A percentile compares a stretch with the other conserved stretches of the same genome.
Evolutionary conservation across 2,113 vertebrate species (phyloP).

Genomic region (Nyctibius bracteatus): DNA sequence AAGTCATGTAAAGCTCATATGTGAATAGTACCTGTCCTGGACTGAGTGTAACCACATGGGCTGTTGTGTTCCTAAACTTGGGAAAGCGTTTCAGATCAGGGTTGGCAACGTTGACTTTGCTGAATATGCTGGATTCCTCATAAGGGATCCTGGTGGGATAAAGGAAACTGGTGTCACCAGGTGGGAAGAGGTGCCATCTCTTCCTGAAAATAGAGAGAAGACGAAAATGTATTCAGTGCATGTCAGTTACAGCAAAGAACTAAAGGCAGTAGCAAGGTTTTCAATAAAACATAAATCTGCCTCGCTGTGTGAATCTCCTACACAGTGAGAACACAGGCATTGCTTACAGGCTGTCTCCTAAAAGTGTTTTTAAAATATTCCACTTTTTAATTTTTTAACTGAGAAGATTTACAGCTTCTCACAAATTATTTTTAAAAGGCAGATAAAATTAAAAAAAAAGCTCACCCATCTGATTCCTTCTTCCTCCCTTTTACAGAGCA

Average conservation of each 20-base stretch:
- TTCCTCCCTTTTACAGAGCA: background rate
- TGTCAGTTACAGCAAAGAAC: slow-evolving; percentile 21
- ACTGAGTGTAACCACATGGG: slow-evolving; percentile 80
- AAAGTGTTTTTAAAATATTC: slow-evolving; percentile 50
- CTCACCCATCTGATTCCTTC: slow-evolving; percentile 33
- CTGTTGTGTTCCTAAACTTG: slow-evolving; percentile 72
- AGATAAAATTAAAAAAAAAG: background rate
- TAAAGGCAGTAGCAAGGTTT: slow-evolving; percentile 57
- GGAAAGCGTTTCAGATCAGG: slow-evolving; percentile 85
- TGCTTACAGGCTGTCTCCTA: slow-evolving; percentile 43
- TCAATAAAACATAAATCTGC: slow-evolving; percentile 60
- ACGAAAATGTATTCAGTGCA: slow-evolving; percentile 26
- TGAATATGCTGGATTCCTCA: slow-evolving; percentile 97
- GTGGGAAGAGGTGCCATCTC: slow-evolving; percentile 92
- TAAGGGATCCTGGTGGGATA: slow-evolving; percentile 97
- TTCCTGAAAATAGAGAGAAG: slow-evolving; percentile 80
- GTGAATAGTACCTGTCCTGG: slow-evolving; percentile 88
- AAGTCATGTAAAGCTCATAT: background rate
- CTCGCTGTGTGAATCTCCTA: slow-evolving; percentile 37
- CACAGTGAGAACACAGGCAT: slow-evolving; percentile 33
- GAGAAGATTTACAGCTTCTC: slow-evolving; percentile 53
- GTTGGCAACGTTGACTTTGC: slow-evolving; percentile 82
- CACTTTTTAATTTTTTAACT: slow-evolving; percentile 53
- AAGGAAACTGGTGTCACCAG: slow-evolving; percentile 83
- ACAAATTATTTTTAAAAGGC: slow-evolving; percentile 40